Percentiles rank a stretch among this genome's conserved stretches.
phyloP scores from a whole-genome alignment of 1,140 invertebrate species.

The Drosophila repleta region DNA sequence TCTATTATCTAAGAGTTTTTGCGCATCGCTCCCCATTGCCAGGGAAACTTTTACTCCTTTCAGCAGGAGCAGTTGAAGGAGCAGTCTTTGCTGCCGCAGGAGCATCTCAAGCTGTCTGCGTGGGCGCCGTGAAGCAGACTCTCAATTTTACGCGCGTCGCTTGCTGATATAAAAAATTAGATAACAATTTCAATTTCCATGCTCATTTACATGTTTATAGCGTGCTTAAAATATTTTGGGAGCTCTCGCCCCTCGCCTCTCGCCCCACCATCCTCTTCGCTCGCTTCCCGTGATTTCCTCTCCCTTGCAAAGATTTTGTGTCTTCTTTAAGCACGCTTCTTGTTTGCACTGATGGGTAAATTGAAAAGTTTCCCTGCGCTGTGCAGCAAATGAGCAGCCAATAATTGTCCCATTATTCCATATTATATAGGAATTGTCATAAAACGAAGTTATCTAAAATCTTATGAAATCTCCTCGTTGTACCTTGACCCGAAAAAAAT shows the following conservation, averaged over 20 bases:
- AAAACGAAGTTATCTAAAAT: constrained; percentile 45
- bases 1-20: constrained; percentile 75
- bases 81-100: constrained; percentile 9
- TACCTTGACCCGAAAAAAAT: constrained; percentile 51
- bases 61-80: constrained; percentile 14
- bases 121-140: constrained; percentile 19
- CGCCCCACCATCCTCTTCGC: too few species aligned
- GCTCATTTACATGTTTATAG: constrained; percentile 83
- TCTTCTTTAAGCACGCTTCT: constrained; percentile 67
- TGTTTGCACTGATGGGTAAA: constrained; percentile 66
- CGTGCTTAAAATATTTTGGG: constrained; percentile 77
- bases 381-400: constrained; percentile 64
- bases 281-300: constrained; percentile 67
- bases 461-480: constrained; percentile 9
- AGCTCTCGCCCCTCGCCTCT: constrained; percentile 12
- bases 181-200: constrained; percentile 84
- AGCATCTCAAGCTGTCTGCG: constrained; percentile 22
- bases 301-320: constrained; percentile 56
- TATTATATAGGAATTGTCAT: constrained; percentile 67
- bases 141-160: constrained; percentile 57
- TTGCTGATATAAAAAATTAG: constrained; percentile 81
- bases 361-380: constrained; percentile 74
- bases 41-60: constrained; percentile 74
- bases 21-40: constrained; percentile 60
- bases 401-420: constrained; percentile 73